Evolutionary conservation across 2,113 vertebrate species (phyloP).

Genomic region (Nothobranchius kuhntae): DNA sequence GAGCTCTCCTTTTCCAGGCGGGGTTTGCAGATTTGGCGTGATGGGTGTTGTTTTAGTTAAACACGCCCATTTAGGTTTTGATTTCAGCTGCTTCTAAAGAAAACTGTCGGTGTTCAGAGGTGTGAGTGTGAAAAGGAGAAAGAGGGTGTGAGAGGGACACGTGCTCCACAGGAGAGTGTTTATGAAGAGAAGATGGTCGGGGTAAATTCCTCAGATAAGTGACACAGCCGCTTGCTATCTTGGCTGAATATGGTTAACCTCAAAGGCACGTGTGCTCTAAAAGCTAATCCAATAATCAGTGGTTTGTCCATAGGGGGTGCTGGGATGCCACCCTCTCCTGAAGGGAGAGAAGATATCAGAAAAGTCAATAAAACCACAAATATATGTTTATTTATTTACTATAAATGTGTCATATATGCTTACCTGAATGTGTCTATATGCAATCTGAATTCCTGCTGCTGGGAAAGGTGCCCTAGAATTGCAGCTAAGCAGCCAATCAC

Average conservation of each 20-base stretch:
- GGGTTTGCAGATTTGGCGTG: conserved; percentile 8
- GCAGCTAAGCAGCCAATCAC: too few species aligned
- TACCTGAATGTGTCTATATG: too few species aligned
- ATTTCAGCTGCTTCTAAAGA: conserved; percentile 29
- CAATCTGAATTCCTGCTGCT: too few species aligned
- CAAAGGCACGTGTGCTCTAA: conserved; percentile 27
- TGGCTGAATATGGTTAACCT: conserved; percentile 50
- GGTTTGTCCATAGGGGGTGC: too few species aligned
- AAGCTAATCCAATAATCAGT: too few species aligned
- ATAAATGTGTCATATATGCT: too few species aligned
- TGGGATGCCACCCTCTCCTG: too few species aligned
- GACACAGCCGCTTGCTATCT: conserved; percentile 54
- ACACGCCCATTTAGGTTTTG: conserved; percentile 19
- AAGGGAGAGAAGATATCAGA: too few species aligned
- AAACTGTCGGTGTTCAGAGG: not conserved
- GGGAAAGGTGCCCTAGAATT: too few species aligned
- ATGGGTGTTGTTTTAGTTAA: conserved; percentile 42
- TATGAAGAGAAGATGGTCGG: conserved; percentile 66
- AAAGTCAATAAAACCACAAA: too few species aligned
- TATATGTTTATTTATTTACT: too few species aligned
- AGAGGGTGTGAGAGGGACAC: conserved; percentile 17
- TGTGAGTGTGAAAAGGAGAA: conserved; percentile 1
- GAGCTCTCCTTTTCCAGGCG: too few species aligned
- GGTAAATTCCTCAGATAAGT: conserved; percentile 78
- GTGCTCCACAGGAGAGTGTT: conserved; percentile 71